Percentiles rank a stretch among this genome's conserved stretches.
phyloP scores from a whole-genome alignment of 2,888 invertebrate species.

The Hedya salicella region DNA sequence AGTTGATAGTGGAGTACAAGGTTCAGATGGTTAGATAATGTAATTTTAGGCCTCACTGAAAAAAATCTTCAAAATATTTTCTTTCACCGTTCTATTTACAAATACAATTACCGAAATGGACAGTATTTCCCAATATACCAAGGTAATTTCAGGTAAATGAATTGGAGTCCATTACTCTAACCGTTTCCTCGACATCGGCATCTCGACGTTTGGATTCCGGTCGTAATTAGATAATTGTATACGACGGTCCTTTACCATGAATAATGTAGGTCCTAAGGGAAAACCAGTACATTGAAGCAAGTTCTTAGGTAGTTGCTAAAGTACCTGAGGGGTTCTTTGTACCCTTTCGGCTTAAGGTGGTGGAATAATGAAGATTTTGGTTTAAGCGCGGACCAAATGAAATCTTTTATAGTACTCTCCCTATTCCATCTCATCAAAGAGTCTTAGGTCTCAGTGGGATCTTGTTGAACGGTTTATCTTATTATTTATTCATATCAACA shows the following conservation, averaged over 20 bases:
- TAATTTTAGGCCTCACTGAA: no score
- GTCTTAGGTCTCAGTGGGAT: background rate
- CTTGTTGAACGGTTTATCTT: no score
- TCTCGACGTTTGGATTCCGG: conserved; percentile 22
- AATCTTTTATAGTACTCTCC: background rate
- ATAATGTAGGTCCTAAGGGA: conserved; percentile 33
- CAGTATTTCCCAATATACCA: conserved; percentile 6
- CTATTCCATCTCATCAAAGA: background rate
- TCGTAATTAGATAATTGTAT: conserved; percentile 38
- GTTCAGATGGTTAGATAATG: no score
- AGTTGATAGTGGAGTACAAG: no score
- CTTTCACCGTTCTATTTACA: background rate
- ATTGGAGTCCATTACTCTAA: conserved; percentile 27
- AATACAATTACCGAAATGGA: conserved; percentile 24
- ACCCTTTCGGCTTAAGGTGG: conserved; percentile 22
- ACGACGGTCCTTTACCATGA: conserved; percentile 31
- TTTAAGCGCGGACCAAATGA: background rate
- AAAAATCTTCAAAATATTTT: background rate
- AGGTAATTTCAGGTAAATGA: conserved; percentile 15
- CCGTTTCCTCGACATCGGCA: conserved; percentile 17
- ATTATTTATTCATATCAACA: no score
- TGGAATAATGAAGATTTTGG: conserved; percentile 17
- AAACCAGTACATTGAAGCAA: conserved; percentile 15
- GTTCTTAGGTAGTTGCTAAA: conserved; percentile 3
- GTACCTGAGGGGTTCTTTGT: conserved; percentile 10